Percentiles rank a stretch among this genome's conserved stretches.
phyloP scores from a whole-genome alignment of 1,140 invertebrate species.

The Cydia amplana region DNA sequence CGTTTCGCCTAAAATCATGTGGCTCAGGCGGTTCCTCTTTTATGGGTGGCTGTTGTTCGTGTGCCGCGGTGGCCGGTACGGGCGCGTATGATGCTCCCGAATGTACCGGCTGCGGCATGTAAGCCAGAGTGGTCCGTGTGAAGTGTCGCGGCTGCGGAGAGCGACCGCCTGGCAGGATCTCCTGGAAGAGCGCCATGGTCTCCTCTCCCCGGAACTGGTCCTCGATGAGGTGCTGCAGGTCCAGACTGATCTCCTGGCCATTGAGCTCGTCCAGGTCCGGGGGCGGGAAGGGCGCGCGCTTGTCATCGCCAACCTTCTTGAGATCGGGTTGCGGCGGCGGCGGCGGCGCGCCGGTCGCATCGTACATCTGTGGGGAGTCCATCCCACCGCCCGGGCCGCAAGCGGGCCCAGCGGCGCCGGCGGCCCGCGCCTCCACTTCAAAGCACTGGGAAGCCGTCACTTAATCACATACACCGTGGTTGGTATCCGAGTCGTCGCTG shows the following conservation, averaged over 20 bases:
- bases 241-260: constrained; percentile 92
- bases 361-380: constrained; percentile 88
- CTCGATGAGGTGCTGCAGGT: constrained; percentile 93
- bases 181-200: constrained; percentile 86
- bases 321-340: constrained; percentile 78
- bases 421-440: constrained; percentile 73
- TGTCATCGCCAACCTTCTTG: constrained; percentile 72
- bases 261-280: constrained; percentile 92
- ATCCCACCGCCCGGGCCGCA: constrained; percentile 79
- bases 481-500: constrained; percentile 50
- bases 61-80: constrained; percentile 79
- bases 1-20: constrained; percentile 83
- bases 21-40: constrained; percentile 92
- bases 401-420: constrained; percentile 68
- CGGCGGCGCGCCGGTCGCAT: constrained; percentile 78
- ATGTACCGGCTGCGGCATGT: constrained; percentile 95
- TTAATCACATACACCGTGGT: constrained; percentile 65
- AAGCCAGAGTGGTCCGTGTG: constrained; percentile 86
- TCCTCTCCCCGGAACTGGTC: constrained; percentile 91
- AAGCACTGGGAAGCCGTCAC: constrained; percentile 68
- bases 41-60: constrained; percentile 83
- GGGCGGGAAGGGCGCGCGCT: constrained; percentile 83
- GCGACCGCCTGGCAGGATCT: constrained; percentile 86
- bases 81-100: constrained; percentile 86
- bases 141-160: constrained; percentile 78